phyloP scores from a whole-genome alignment of 2,113 vertebrate species.

The Vulpes lagopus region DNA sequence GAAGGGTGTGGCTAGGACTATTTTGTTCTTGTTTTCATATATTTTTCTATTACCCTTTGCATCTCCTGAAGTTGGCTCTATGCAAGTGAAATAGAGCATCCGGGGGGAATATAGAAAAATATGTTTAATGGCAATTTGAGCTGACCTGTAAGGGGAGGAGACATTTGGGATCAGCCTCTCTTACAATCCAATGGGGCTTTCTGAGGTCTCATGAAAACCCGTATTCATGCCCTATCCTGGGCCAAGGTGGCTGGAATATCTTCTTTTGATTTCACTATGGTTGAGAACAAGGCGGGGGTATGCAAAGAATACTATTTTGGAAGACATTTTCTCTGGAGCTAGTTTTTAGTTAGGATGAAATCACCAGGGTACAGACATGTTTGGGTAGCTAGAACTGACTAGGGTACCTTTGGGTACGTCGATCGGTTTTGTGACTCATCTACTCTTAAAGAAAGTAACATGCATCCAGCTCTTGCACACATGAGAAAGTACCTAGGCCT shows the following conservation, averaged over 20 bases:
- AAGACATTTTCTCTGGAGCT: not conserved
- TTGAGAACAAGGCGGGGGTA: not conserved
- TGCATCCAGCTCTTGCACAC: not conserved
- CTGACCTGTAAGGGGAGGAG: conserved; percentile 21
- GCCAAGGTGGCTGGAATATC: not conserved
- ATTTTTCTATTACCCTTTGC: not conserved
- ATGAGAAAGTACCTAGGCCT: conserved; percentile 14
- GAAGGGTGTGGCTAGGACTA: not conserved
- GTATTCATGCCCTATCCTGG: not conserved
- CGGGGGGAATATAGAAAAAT: not conserved
- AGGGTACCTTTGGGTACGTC: too few relatives aligned
- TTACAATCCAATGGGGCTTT: not conserved
- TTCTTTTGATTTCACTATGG: conserved; percentile 41
- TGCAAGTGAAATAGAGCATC: conserved; percentile 2
- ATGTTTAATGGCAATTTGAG: not conserved
- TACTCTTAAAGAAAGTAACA: conserved; percentile 62
- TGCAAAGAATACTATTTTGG: not conserved
- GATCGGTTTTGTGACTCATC: conserved; percentile 23
- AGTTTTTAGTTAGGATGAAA: conserved; percentile 18
- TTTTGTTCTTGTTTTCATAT: not conserved
- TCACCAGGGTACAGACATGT: not conserved
- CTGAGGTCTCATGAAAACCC: not conserved
- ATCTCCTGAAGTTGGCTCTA: conserved; percentile 26
- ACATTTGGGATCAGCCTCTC: not conserved
- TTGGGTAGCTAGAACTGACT: not conserved